A percentile compares a stretch with the other conserved stretches of the same genome.
These are phyloP conservation scores for Porites rus DNA, from an alignment of 92 coral and sea anemone species.

Conservation along the genomic window DNA sequence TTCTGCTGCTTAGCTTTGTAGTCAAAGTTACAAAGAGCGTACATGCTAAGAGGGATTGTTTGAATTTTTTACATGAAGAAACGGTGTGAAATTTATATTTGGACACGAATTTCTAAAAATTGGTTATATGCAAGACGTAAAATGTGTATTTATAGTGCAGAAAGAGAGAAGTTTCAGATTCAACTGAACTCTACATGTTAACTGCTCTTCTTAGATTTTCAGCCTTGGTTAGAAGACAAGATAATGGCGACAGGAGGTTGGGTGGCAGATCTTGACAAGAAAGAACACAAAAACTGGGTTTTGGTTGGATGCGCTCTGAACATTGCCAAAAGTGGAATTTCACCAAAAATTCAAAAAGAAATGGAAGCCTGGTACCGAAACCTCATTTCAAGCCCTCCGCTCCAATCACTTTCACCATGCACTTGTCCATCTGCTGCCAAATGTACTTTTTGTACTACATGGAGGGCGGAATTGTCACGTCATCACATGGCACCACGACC, in stretches of 20 bases:
- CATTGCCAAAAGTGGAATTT: slow-evolving; percentile 58
- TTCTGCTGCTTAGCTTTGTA: too few relatives aligned
- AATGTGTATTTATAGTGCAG: too few relatives aligned
- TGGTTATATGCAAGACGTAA: too few relatives aligned
- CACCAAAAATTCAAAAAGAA: slow-evolving; percentile 53
- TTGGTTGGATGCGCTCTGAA: slow-evolving; percentile 77
- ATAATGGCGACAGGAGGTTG: not conserved
- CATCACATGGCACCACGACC: slow-evolving; percentile 58
- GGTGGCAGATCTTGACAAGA: slow-evolving; percentile 50
- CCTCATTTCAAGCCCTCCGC: slow-evolving; percentile 46
- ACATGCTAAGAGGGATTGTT: too few relatives aligned
- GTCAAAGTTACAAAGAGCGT: too few relatives aligned
- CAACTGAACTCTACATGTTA: too few relatives aligned
- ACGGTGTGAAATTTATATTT: too few relatives aligned
- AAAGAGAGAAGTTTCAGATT: too few relatives aligned
- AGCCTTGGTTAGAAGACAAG: too few relatives aligned
- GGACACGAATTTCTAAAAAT: too few relatives aligned
- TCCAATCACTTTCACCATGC: slow-evolving; percentile 50
- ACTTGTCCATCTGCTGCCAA: slow-evolving; percentile 9
- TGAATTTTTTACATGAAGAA: too few relatives aligned
- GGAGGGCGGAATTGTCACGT: slow-evolving; percentile 55
- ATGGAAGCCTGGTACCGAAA: slow-evolving; percentile 52
- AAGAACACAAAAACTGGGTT: slow-evolving; percentile 83
- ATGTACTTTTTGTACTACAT: slow-evolving; percentile 5
- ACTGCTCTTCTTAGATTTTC: too few relatives aligned